These are phyloP conservation scores for Micrasema minimum DNA, from an alignment of 1,140 invertebrate genomes.

Conservation along the genomic window DNA sequence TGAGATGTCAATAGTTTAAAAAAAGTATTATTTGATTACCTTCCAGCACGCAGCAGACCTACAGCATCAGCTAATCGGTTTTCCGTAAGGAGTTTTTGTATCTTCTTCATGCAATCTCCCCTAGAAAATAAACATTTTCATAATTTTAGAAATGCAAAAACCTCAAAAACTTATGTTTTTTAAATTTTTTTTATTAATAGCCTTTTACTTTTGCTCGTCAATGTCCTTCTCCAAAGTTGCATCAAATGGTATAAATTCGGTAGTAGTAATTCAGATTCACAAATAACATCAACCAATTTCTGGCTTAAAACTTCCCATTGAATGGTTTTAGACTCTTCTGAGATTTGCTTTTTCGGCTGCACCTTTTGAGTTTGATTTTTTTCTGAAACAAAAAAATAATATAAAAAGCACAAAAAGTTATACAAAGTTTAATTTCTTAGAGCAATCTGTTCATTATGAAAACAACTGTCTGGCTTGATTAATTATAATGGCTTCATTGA, in stretches of 20 bases:
- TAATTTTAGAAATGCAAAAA: no score
- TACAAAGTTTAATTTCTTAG: not conserved
- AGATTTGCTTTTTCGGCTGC: conserved; percentile 33
- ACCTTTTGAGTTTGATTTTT: conserved; percentile 54
- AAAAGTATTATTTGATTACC: no score
- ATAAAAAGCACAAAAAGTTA: not conserved
- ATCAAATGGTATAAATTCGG: conserved; percentile 85
- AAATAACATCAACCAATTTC: conserved; percentile 78
- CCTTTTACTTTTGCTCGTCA: conserved; percentile 91
- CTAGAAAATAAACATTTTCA: conserved; percentile 66
- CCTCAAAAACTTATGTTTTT: no score
- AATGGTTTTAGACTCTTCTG: conserved; percentile 34
- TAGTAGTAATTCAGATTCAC: conserved; percentile 67
- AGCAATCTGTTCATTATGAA: no score
- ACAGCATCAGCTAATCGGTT: conserved; percentile 80
- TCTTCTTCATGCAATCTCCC: conserved; percentile 85
- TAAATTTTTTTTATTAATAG: no score
- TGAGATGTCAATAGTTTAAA: no score
- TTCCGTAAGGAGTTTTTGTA: conserved; percentile 80
- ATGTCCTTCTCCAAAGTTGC: conserved; percentile 83
- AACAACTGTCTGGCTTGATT: no score
- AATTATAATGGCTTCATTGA: no score
- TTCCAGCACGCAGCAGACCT: conserved; percentile 83
- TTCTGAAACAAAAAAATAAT: conserved; percentile 39
- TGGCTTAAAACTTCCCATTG: conserved; percentile 78